These are phyloP conservation scores for Gryllus bimaculatus DNA, from an alignment of 1,140 invertebrate genomes.

Conservation along the genomic window DNA sequence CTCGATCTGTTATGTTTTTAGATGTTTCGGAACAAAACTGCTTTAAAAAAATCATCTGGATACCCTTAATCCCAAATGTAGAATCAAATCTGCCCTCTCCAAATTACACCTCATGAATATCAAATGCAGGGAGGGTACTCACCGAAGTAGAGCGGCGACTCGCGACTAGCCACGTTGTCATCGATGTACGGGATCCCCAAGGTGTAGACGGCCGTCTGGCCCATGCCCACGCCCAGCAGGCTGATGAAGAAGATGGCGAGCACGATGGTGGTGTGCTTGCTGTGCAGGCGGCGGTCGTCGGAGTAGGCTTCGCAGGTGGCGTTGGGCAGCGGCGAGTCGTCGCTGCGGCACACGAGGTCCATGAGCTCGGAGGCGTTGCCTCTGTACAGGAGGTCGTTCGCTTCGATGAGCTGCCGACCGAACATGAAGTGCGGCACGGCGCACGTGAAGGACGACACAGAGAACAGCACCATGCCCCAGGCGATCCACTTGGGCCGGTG, in stretches of 20 bases:
- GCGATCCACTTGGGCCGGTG: constrained; percentile 95
- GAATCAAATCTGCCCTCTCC: too few species aligned
- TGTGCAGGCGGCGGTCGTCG: constrained; percentile 51
- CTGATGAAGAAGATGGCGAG: constrained; percentile 79
- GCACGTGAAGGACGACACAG: constrained; percentile 76
- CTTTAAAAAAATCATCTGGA: too few species aligned
- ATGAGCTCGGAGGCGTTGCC: constrained; percentile 33
- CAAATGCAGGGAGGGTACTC: constrained; percentile 31
- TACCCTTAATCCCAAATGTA: too few species aligned
- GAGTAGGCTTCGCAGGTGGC: constrained; percentile 25
- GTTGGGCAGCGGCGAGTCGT: constrained; percentile 11
- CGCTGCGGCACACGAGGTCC: constrained; percentile 28
- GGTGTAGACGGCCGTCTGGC: constrained; percentile 85
- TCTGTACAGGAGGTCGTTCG: constrained; percentile 47
- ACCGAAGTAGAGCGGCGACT: constrained; percentile 90
- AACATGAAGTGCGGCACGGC: constrained; percentile 74
- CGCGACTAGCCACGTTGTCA: constrained; percentile 83
- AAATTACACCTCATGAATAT: too few species aligned
- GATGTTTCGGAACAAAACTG: too few species aligned
- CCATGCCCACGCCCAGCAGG: constrained; percentile 80
- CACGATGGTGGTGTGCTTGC: constrained; percentile 67
- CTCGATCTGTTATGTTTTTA: too few species aligned
- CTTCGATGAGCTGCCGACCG: constrained; percentile 57
- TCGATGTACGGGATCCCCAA: constrained; percentile 91
- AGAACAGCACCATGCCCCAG: constrained; percentile 84